Evolutionary conservation across 2,888 invertebrate species (phyloP).

Genomic region (Rhimphoctona megacephalus): DNA sequence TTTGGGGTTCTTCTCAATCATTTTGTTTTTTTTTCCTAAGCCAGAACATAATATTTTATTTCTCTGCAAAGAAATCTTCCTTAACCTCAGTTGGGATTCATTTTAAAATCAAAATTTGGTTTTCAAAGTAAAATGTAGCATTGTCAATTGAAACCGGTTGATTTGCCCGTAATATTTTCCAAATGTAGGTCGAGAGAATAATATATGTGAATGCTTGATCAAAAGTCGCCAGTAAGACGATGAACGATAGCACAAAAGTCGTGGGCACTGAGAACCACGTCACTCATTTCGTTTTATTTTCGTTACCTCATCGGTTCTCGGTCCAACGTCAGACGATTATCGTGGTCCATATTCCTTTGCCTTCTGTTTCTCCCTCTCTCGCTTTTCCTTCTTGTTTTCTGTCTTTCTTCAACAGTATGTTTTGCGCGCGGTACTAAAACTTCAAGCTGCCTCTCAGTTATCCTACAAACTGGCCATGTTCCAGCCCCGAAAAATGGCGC

Average conservation of each 20-base stretch:
- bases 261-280: constrained; percentile 58
- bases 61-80: background rate
- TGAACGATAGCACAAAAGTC: constrained; percentile 46
- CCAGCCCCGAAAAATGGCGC: constrained; percentile 70
- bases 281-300: constrained; percentile 76
- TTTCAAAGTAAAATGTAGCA: background rate
- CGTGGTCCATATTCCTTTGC: constrained; percentile 66
- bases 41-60: no score
- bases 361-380: constrained; percentile 21
- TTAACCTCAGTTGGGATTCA: background rate
- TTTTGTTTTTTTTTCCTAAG: background rate
- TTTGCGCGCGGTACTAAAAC: constrained; percentile 72
- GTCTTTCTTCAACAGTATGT: constrained; percentile 35
- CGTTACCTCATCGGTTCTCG: constrained; percentile 78
- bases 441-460: constrained; percentile 54
- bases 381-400: background rate
- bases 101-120: background rate
- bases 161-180: constrained; percentile 24
- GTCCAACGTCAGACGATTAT: constrained; percentile 77
- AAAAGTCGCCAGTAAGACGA: constrained; percentile 35
- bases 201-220: constrained; percentile 11
- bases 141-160: constrained; percentile 11
- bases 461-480: constrained; percentile 63
- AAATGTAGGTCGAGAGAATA: constrained; percentile 43
- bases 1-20: background rate